A percentile compares a stretch with the other conserved stretches of the same genome.
phyloP scores from a whole-genome alignment of 2,113 vertebrate genomes.

The Aleadryas rufinucha region DNA sequence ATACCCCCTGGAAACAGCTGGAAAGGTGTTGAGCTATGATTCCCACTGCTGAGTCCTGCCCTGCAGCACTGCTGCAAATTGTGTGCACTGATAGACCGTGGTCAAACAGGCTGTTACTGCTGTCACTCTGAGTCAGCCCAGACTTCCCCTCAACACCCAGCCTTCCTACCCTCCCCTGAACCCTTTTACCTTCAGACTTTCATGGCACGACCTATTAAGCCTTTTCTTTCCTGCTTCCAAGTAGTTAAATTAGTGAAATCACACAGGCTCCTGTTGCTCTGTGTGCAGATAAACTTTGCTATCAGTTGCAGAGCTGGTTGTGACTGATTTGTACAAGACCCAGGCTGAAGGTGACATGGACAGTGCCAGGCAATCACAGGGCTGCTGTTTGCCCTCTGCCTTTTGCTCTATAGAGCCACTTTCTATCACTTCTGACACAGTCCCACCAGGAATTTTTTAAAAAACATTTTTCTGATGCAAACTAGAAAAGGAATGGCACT shows the following conservation, averaged over 20 bases:
- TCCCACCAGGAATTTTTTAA: background rate
- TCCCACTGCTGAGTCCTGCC: background rate
- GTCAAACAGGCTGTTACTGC: background rate
- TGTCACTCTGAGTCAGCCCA: background rate
- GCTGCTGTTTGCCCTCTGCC: background rate
- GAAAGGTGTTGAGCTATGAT: background rate
- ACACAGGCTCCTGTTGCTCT: background rate
- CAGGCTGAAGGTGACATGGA: background rate
- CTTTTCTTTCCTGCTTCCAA: background rate
- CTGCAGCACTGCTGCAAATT: background rate
- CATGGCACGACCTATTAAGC: background rate
- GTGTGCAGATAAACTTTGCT: background rate
- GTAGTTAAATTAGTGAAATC: background rate
- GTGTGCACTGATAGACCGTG: fast-evolving
- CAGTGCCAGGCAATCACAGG: background rate
- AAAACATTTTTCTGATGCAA: background rate
- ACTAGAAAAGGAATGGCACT: background rate
- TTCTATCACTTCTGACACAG: background rate
- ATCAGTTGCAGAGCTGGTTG: background rate
- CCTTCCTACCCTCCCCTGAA: background rate
- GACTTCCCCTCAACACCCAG: background rate
- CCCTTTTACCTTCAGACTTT: background rate
- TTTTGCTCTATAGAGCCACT: background rate
- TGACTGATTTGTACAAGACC: background rate
- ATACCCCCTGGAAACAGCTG: background rate